These are phyloP conservation scores for Tor tambroides DNA, from an alignment of 2,113 vertebrate genomes.

Conservation along the genomic window DNA sequence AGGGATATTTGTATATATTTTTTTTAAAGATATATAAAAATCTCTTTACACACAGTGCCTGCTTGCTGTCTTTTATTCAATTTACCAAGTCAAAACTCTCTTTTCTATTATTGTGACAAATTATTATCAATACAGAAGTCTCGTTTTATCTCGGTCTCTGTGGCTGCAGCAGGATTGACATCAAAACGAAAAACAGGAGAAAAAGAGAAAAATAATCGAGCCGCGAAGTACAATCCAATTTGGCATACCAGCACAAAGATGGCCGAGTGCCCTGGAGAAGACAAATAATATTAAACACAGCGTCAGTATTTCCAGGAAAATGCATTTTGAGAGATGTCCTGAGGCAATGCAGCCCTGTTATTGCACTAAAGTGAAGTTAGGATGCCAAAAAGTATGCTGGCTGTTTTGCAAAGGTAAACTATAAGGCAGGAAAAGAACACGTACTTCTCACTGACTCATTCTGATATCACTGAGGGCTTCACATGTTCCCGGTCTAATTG, in stretches of 20 bases:
- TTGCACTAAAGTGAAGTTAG: conserved; percentile 35
- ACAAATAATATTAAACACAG: conserved; percentile 59
- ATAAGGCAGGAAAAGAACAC: neutral
- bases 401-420: conserved; percentile 11
- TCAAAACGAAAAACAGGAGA: conserved; percentile 26
- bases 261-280: conserved; percentile 49
- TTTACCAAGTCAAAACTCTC: conserved; percentile 38
- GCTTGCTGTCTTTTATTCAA: conserved; percentile 49
- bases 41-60: conserved; percentile 21
- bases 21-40: conserved; percentile 17
- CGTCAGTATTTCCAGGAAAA: conserved; percentile 48
- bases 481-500: neutral
- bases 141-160: conserved; percentile 40
- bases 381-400: conserved; percentile 8
- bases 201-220: conserved; percentile 43
- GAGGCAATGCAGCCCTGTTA: conserved; percentile 33
- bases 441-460: neutral
- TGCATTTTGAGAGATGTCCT: conserved; percentile 42
- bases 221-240: conserved; percentile 52
- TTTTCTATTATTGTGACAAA: conserved; percentile 49
- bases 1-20: neutral
- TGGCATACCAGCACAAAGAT: conserved; percentile 50
- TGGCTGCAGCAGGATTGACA: conserved; percentile 34
- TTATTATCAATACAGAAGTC: conserved; percentile 49
- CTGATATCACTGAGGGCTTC: neutral